Evolutionary conservation across 2,797 vertebrate species (phyloP).

Genomic region (Ficedula albicollis): DNA sequence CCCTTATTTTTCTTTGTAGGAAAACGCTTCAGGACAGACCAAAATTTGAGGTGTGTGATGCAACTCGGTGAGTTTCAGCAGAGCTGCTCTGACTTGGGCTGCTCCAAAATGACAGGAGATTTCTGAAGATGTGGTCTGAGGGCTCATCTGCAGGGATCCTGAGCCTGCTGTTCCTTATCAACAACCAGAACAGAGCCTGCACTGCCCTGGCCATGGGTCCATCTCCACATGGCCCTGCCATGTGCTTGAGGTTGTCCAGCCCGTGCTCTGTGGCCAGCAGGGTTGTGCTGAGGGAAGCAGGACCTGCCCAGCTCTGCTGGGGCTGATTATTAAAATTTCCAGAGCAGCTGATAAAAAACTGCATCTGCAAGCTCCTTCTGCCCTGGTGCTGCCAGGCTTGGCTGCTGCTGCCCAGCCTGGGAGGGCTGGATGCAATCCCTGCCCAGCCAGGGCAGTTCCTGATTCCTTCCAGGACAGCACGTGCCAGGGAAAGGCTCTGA

Average conservation of each 20-base stretch:
- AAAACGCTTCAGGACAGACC: not conserved
- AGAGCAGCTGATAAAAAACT: conserved; percentile 44
- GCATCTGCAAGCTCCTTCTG: not conserved
- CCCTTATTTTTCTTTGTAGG: not conserved
- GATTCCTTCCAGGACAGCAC: not conserved
- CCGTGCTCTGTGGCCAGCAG: not conserved
- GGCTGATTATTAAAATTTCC: not conserved
- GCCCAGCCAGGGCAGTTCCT: not conserved
- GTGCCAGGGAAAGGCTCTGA: not conserved
- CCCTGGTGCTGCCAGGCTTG: not conserved
- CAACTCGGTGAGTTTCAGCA: not conserved
- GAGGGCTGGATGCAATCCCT: not conserved
- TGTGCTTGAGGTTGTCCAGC: not conserved
- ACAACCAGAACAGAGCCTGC: not conserved
- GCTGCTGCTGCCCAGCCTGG: not conserved
- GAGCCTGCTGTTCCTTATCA: not conserved
- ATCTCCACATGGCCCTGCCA: not conserved
- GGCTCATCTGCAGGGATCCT: not conserved
- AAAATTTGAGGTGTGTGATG: not conserved
- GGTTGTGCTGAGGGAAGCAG: conserved; percentile 23
- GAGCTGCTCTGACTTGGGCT: not conserved
- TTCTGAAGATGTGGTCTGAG: not conserved
- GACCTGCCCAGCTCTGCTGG: not conserved
- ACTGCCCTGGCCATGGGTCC: not conserved
- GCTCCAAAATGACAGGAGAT: not conserved